Evolutionary conservation across 2,888 invertebrate genomes (phyloP).

Genomic region (Boloria euphrosyne): DNA sequence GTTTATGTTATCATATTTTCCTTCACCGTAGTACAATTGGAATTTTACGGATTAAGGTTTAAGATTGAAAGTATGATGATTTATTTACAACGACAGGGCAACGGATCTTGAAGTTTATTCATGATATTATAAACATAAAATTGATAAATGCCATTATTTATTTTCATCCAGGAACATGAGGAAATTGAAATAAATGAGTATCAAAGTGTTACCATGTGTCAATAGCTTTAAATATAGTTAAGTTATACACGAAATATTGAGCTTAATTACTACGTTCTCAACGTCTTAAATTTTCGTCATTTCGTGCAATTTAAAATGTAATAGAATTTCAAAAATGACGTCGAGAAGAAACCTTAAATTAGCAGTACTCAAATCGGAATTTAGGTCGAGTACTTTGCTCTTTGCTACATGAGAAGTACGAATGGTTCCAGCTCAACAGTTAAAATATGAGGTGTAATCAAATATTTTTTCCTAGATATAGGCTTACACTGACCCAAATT

Average conservation of each 20-base stretch:
- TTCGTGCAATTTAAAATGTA: not conserved
- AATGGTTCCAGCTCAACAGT: constrained; percentile 21
- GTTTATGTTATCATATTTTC: no score
- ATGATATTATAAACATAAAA: no score
- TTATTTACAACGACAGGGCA: no score
- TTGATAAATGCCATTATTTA: no score
- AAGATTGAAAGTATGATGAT: no score
- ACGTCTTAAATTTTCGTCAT: not conserved
- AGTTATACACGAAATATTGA: constrained; percentile 25
- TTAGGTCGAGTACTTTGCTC: constrained; percentile 22
- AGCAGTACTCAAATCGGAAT: constrained; percentile 10
- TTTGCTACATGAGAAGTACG: constrained; percentile 22
- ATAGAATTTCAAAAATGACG: constrained; percentile 15
- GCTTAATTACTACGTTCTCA: constrained; percentile 10
- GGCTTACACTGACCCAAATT: constrained; percentile 65
- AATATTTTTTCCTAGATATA: constrained; percentile 31
- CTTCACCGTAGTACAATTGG: no score
- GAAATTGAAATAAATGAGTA: no score
- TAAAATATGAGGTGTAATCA: constrained; percentile 23
- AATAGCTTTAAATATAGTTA: no score
- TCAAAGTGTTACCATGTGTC: no score
- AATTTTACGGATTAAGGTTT: no score
- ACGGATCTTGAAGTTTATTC: no score
- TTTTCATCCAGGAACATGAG: no score
- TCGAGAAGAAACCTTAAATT: constrained; percentile 24